Evolutionary conservation across 2,888 invertebrate genomes (phyloP), one percentile per base, ranked within the genome.

Genomic region (Eupithecia abbreviata): DNA sequence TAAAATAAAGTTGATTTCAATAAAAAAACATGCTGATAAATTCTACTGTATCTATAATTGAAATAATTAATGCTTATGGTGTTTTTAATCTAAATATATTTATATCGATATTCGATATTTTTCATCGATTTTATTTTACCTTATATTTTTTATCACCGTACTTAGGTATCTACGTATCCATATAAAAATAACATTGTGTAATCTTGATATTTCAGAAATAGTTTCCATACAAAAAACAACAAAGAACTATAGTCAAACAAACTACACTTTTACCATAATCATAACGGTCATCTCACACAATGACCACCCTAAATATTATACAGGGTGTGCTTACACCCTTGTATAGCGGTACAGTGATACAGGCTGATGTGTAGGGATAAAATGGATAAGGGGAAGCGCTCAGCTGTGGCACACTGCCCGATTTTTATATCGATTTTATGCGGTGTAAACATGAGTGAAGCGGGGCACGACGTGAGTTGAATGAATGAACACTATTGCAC

Each of bases 351-450:
- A 4, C 10, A 18, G n/a, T 58, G 58, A 58, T 58, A 58, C 58
- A 13, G 41, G 41, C 15, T 4, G 15, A 65, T 41, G 10, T 7
- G 41, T 66, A 7, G 41, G 66, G 42, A 15, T 42, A 42, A 18
- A 42, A 66, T 66, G 66, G 72, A 67, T 65, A n/a, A 69, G 75
- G 77, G 79, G 78, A 73, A 76, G 73, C 74, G 71, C 68, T 80
- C 78, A 78, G 81, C 80, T 80, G 77, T 78, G 80, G 72, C 80
- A 79, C 71, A 79, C 72, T 80, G 80, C 65, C 80, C 78, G 79
- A 80, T 65, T 79, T 78, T 79, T 80, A 76, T 76, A 75, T 80
- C 73, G 74, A 77, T 79, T 66, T 51, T 70, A 51, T 4, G 49
- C 51, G 62, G 43, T 71, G 70, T 67, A 65, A 74, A 73, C 70